Conservation (phyloP, 2,888 invertebrate genomes). For the Galeopsomyia nigrocyanea region DNA sequence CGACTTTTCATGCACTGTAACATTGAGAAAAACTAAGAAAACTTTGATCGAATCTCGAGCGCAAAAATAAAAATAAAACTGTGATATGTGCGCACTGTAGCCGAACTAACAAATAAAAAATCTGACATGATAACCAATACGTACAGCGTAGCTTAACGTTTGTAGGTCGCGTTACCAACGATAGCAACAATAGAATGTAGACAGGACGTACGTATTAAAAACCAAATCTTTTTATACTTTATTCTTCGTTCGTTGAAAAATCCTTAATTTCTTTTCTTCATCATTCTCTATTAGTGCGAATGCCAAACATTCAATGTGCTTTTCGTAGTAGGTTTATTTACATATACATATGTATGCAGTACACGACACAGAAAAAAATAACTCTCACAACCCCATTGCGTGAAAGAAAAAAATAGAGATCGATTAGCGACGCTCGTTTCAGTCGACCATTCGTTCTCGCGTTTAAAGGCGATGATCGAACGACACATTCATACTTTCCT, state of each 20-base stretch:
- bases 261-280: no score
- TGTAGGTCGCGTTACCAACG: constrained; percentile 12
- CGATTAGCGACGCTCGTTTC: constrained; percentile 34
- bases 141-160: constrained; percentile 4
- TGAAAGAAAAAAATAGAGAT: background rate
- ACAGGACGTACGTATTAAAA: constrained; percentile 17
- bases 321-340: background rate
- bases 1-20: constrained; percentile 39
- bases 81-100: no score
- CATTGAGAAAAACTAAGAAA: constrained; percentile 7
- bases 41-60: no score
- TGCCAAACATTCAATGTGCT: background rate
- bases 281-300: background rate
- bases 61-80: no score
- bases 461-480: constrained; percentile 14
- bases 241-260: background rate
- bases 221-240: background rate
- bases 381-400: no score
- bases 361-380: no score
- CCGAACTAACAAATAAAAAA: no score
- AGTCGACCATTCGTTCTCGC: constrained; percentile 15
- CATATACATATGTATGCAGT: no score
- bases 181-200: constrained; percentile 20
- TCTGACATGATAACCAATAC: no score
- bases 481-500: background rate